Evolutionary conservation across 2,113 vertebrate genomes (phyloP), one percentile per base, ranked within the genome.

Genomic region (Apodemus sylvaticus): DNA sequence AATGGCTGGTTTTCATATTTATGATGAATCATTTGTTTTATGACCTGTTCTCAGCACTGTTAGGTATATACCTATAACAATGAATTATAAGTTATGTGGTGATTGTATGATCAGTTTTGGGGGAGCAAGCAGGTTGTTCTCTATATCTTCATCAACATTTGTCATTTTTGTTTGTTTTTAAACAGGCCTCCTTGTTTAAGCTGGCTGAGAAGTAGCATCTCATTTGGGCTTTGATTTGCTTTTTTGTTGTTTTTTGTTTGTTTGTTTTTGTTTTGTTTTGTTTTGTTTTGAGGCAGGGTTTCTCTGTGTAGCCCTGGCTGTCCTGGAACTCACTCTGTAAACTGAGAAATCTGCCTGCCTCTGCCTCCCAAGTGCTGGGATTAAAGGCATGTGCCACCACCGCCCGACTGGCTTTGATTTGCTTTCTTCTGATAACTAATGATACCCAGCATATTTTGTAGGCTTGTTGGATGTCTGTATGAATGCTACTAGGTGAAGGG

Each of bases 21-120:
- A 7, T 83, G 78, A 42, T 58, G n/a, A 93, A 70, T 36, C 85
- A 77, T 81, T 97, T 94, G n/a, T 82, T 87, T 81, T 53, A 91
- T 14, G 29, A 60, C 9, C 29, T 39, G 11, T 58, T 82, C 86
- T 86, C 16, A 90, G 1, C 45, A 74, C 66, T 83, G 90, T 87
- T 71, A 68, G 3, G 5, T 39, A 2, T 20, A 53, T 93, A 19
- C 22, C n/a, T 79, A 16, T 36, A 62, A 92, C 60, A 31, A 19
- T 17, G 29, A 82, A 77, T 58, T 91, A 3, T 48, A 89, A 42
- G 9, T 96, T 77, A 62, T 39, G 26, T 89, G 55, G 34, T 66
- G 92, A 39, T 90, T 93, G 64, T 89, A 39, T 76, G 3, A 45
- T 64, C 71, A 68, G 79, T 4, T 89, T 94, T 86, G 77, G 48